Conservation (phyloP, 2,113 vertebrate species). For the Melanotaenia duboulayi region DNA sequence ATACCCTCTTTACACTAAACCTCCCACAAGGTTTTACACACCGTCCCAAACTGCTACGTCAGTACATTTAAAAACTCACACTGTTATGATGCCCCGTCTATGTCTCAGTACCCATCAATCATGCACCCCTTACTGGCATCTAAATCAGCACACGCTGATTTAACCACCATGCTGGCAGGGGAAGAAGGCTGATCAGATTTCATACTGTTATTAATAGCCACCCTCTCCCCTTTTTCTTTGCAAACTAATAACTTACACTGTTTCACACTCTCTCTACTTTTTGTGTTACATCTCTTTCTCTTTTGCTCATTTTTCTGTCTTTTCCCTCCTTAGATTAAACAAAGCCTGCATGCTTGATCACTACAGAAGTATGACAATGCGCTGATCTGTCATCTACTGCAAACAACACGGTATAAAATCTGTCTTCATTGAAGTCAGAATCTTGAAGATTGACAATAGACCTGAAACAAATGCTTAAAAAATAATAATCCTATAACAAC, state of each 20-base stretch:
- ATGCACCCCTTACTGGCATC: constrained; percentile 14
- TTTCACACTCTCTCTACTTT: constrained; percentile 17
- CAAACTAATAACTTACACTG: constrained; percentile 59
- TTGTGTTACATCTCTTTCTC: constrained; percentile 4
- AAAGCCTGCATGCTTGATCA: not conserved
- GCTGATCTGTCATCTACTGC: not conserved
- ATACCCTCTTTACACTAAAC: too few species aligned
- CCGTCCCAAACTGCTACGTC: too few species aligned
- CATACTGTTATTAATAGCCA: constrained; percentile 76
- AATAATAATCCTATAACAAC: not conserved
- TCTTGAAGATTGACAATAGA: not conserved
- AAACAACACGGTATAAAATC: not conserved
- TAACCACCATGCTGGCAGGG: constrained; percentile 27
- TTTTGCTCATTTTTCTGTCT: not conserved
- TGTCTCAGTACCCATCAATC: not conserved
- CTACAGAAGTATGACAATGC: not conserved
- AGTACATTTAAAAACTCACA: not conserved
- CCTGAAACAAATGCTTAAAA: not conserved
- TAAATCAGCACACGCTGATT: constrained; percentile 29
- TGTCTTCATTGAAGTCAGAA: not conserved
- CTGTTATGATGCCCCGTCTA: not conserved
- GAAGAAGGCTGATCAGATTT: constrained; percentile 58
- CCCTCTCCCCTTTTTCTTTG: constrained; percentile 69
- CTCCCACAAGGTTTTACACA: too few species aligned
- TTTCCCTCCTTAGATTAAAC: constrained; percentile 15